These are phyloP conservation scores for Macrotus californicus DNA, from an alignment of 2,113 vertebrate genomes.

Conservation along the genomic window DNA sequence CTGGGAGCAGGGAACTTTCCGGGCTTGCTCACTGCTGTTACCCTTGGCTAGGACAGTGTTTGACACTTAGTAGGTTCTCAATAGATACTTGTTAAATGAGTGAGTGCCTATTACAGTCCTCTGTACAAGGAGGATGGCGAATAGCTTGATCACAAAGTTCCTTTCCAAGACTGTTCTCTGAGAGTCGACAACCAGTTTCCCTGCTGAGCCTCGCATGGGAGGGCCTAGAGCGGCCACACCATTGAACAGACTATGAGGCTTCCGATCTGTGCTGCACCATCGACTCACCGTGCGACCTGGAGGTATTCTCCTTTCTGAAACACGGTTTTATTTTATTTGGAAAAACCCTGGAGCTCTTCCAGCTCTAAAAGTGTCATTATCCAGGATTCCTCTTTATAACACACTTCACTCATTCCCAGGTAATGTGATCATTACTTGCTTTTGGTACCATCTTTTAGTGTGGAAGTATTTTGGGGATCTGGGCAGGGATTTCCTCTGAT, in stretches of 20 bases:
- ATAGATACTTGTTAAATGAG: not conserved
- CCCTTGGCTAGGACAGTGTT: not conserved
- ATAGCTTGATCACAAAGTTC: not conserved
- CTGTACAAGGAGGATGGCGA: not conserved
- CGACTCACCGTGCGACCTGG: fast-evolving
- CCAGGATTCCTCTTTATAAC: not conserved
- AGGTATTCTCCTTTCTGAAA: not conserved
- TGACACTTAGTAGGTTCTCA: not conserved
- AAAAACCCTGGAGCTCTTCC: not conserved
- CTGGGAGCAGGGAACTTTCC: too few species aligned
- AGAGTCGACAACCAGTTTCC: not conserved
- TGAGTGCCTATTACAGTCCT: not conserved
- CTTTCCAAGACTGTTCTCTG: not conserved
- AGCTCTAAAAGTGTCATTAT: not conserved
- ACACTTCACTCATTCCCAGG: not conserved
- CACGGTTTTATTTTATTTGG: not conserved
- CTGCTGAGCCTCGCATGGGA: not conserved
- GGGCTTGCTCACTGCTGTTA: not conserved
- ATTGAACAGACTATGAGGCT: not conserved
- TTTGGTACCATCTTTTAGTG: too few species aligned
- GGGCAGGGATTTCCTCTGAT: not conserved
- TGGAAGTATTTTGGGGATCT: not conserved
- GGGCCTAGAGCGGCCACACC: fast-evolving
- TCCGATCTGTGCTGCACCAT: not conserved
- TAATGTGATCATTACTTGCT: not conserved